These are phyloP conservation scores for Stylophora pistillata DNA, from an alignment of 64 coral and sea anemone genomes.

Conservation along the genomic window DNA sequence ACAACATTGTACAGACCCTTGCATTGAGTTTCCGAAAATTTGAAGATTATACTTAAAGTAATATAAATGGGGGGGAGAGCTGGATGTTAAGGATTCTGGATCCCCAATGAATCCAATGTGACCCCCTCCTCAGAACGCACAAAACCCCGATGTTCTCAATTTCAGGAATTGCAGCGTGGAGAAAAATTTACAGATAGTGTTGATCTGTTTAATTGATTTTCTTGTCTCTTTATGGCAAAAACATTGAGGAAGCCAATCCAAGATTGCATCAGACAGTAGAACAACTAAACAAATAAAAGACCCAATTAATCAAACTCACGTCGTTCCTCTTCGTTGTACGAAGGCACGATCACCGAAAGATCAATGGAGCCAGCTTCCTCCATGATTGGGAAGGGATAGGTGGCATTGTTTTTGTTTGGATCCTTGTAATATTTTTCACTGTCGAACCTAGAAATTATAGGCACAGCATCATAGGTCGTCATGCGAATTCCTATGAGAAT, in stretches of 20 bases:
- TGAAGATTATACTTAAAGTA: too few relatives aligned
- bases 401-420: constrained; percentile 94
- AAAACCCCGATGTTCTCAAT: not conserved
- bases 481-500: constrained; percentile 65
- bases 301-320: constrained; percentile 57
- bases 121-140: too few relatives aligned
- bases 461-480: constrained; percentile 74
- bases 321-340: constrained; percentile 96
- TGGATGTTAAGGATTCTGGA: too few relatives aligned
- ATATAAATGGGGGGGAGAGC: too few relatives aligned
- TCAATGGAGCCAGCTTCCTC: constrained; percentile 89
- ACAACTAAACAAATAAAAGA: constrained; percentile 29
- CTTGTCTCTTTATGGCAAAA: not conserved
- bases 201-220: not conserved
- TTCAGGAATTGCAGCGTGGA: too few relatives aligned
- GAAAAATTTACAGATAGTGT: not conserved
- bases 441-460: constrained; percentile 74
- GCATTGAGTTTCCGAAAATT: too few relatives aligned
- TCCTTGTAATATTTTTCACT: constrained; percentile 97
- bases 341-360: constrained; percentile 84
- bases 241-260: not conserved
- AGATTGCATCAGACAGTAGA: not conserved
- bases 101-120: too few relatives aligned
- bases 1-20: too few relatives aligned
- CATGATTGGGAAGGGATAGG: constrained; percentile 89